Evolutionary conservation across 2,888 invertebrate species (phyloP).

Genomic region (Synergus itoensis): DNA sequence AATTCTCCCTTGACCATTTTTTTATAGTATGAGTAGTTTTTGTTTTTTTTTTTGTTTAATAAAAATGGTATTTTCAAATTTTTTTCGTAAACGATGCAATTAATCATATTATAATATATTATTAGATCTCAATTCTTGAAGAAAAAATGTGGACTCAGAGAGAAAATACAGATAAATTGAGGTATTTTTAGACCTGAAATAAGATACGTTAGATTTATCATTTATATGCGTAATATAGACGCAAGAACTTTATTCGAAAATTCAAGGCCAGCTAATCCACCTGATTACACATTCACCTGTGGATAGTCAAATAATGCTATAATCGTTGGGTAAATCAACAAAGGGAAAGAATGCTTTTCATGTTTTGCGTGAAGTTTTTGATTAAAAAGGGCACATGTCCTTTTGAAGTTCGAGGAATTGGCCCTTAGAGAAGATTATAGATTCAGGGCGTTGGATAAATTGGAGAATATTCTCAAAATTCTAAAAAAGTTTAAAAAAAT

Average conservation of each 20-base stretch:
- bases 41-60: too few species aligned
- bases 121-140: too few species aligned
- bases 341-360: neutral
- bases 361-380: neutral
- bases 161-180: neutral
- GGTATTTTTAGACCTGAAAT: neutral
- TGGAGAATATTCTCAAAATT: too few species aligned
- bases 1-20: too few species aligned
- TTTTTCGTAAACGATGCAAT: too few species aligned
- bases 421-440: neutral
- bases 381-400: neutral
- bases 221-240: neutral
- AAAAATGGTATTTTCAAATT: too few species aligned
- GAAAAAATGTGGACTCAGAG: too few species aligned
- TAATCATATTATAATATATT: too few species aligned
- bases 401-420: neutral
- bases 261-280: neutral
- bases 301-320: neutral
- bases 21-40: too few species aligned
- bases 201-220: neutral
- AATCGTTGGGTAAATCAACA: neutral
- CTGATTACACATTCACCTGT: neutral
- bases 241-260: neutral
- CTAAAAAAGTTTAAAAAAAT: too few species aligned
- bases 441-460: too few species aligned